Evolutionary conservation across 2,797 vertebrate genomes (phyloP), one percentile per base, ranked within the genome.

Genomic region (Dicrostonyx torquatus): DNA sequence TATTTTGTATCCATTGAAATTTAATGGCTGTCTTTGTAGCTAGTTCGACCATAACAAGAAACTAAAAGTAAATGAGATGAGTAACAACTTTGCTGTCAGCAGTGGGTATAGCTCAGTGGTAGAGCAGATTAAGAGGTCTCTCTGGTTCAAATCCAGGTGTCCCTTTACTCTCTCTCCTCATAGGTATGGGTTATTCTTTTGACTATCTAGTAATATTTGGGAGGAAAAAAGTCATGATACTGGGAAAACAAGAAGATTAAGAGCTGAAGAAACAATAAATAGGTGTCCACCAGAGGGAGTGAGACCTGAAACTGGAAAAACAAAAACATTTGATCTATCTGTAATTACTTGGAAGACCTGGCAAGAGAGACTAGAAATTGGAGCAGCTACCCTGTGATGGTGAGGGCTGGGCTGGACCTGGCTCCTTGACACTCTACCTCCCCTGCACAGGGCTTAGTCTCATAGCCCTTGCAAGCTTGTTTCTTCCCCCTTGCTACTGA

Each of bases 71-170:
- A 83, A 15, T 87, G 4, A 6, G 17, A 10, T 77, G 45, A 55
- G 31, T 12, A 70, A 60, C 68, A 76, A 2, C 0, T 0, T 0
- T 0, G 0, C 0, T 2, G 0, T 2, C 29, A 29, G 29, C 1
- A 77, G 18, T 55, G 96, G 86, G 95, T 92, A 90, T 97, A 97
- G 97, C 96, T 98, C 97, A 96, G 97, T 94, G 97, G 97, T 58
- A 98, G 97, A 98, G 89, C 97, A 98, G 96, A 97, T 97, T 96
- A 98, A 97, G 95, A 97, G 96, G 97, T 98, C 95, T 96, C 92
- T 95, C 94, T 2, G 66, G 73, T 87, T 91, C 91, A 93, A 89
- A 53, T 89, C 91, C n/a, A 17, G 84, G 79, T 87, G 50, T 48
- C 91, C 82, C 85, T 80, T 91, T 29, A 0, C 2, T 50, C 64